A percentile compares a stretch with the other conserved stretches of the same genome.
Conservation (phyloP, 2,888 invertebrate genomes). For the Tridacna crocea region DNA sequence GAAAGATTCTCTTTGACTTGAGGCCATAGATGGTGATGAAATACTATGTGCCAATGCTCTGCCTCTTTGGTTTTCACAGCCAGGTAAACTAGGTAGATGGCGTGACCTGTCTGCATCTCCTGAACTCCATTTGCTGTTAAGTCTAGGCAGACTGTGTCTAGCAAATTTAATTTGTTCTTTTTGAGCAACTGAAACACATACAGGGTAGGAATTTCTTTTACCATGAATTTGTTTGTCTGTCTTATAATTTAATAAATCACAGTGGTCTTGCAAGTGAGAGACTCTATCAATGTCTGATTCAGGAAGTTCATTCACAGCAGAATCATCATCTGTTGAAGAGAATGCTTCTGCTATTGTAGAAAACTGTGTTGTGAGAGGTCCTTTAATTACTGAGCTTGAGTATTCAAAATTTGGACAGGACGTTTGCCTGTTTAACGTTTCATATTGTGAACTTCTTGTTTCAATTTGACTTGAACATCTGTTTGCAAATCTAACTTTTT, state of each 20-base stretch:
- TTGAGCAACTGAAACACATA: background rate
- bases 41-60: too few species aligned
- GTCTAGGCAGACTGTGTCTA: background rate
- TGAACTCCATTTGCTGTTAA: background rate
- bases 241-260: background rate
- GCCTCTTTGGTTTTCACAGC: background rate
- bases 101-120: background rate
- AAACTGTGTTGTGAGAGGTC: background rate
- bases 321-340: background rate
- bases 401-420: conserved; percentile 23
- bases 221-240: conserved; percentile 5
- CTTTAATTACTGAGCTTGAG: background rate
- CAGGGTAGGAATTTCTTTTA: conserved; percentile 7
- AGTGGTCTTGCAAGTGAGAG: background rate
- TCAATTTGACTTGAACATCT: conserved; percentile 13
- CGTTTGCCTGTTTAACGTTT: conserved; percentile 11
- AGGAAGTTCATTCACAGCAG: background rate
- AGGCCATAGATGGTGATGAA: too few species aligned
- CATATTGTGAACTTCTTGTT: background rate
- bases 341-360: conserved; percentile 12
- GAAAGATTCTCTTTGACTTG: too few species aligned
- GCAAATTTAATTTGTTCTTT: conserved; percentile 15
- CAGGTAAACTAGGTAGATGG: background rate
- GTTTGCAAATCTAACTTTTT: conserved; percentile 1
- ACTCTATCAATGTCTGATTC: background rate